phyloP scores from a whole-genome alignment of 2,888 invertebrate genomes.

The Oligia strigilis region DNA sequence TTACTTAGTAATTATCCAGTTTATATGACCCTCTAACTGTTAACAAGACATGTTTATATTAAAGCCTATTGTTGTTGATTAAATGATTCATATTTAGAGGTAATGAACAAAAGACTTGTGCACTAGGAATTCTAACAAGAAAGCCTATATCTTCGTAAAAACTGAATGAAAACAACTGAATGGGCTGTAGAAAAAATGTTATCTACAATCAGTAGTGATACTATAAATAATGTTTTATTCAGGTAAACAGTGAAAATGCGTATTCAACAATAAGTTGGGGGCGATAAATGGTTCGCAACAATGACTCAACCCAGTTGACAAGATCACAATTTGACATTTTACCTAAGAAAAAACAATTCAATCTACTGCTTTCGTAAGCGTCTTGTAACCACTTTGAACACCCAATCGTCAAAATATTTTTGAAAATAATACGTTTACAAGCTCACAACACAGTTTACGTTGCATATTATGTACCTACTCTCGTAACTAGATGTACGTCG shows the following conservation, averaged over 20 bases:
- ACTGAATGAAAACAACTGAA: slow-evolving; percentile 64
- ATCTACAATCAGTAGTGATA: slow-evolving; percentile 38
- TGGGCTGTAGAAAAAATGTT: slow-evolving; percentile 43
- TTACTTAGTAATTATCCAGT: slow-evolving; percentile 22
- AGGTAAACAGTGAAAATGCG: slow-evolving; percentile 77
- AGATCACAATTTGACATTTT: slow-evolving; percentile 89
- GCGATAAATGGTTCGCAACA: slow-evolving; percentile 82
- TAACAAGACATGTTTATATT: slow-evolving; percentile 26
- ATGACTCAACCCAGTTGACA: slow-evolving; percentile 90
- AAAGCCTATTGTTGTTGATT: slow-evolving; percentile 53
- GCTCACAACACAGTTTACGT: slow-evolving; percentile 81
- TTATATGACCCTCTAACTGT: neutral
- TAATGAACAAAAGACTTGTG: slow-evolving; percentile 63
- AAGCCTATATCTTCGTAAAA: slow-evolving; percentile 31
- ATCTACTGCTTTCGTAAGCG: slow-evolving; percentile 76
- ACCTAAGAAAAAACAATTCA: slow-evolving; percentile 85
- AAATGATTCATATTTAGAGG: slow-evolving; percentile 51
- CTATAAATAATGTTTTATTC: slow-evolving; percentile 58
- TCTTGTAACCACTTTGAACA: slow-evolving; percentile 75
- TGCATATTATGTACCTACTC: slow-evolving; percentile 83
- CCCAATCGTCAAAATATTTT: slow-evolving; percentile 70
- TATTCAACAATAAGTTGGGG: slow-evolving; percentile 74
- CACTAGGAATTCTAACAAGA: slow-evolving; percentile 33
- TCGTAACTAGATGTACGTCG: slow-evolving; percentile 87
- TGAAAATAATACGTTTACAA: slow-evolving; percentile 76